Evolutionary conservation across 2,797 vertebrate genomes (phyloP).

Genomic region (Zenarchopterus dispar): DNA sequence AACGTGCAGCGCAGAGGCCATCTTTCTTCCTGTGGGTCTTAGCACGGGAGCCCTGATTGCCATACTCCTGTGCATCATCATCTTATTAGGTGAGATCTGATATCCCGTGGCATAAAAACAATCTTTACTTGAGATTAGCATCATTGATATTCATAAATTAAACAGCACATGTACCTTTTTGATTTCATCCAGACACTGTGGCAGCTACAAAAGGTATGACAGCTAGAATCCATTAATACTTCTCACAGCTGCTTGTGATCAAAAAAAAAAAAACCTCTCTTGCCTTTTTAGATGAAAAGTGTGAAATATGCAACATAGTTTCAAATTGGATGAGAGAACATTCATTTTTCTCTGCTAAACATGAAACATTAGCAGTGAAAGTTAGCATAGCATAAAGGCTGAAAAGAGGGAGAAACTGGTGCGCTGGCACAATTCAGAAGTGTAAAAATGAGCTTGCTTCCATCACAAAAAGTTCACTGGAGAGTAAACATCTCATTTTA

Average conservation of each 20-base stretch:
- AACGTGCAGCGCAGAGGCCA: slow-evolving; percentile 95
- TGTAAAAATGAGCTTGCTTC: neutral
- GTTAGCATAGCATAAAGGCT: neutral
- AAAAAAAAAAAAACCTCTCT: neutral
- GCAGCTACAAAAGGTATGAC: neutral
- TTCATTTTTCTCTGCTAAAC: too few relatives aligned
- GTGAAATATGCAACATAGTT: neutral
- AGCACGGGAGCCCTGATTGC: slow-evolving; percentile 96
- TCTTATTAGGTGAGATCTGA: slow-evolving; percentile 89
- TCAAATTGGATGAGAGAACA: neutral
- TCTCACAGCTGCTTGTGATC: neutral
- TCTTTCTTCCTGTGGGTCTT: slow-evolving; percentile 95
- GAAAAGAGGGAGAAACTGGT: neutral
- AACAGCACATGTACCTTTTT: too few relatives aligned
- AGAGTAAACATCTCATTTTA: neutral
- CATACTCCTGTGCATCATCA: slow-evolving; percentile 94
- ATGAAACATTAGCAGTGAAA: neutral
- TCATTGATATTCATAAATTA: neutral
- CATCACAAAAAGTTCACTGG: neutral
- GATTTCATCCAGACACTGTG: neutral
- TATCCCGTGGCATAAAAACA: neutral
- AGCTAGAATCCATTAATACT: neutral
- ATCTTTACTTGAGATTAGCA: too few relatives aligned
- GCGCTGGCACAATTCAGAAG: neutral
- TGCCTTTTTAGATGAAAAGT: neutral